Evolutionary conservation across 2,113 vertebrate species (phyloP).

Genomic region (Sphaerodactylus townsendi): DNA sequence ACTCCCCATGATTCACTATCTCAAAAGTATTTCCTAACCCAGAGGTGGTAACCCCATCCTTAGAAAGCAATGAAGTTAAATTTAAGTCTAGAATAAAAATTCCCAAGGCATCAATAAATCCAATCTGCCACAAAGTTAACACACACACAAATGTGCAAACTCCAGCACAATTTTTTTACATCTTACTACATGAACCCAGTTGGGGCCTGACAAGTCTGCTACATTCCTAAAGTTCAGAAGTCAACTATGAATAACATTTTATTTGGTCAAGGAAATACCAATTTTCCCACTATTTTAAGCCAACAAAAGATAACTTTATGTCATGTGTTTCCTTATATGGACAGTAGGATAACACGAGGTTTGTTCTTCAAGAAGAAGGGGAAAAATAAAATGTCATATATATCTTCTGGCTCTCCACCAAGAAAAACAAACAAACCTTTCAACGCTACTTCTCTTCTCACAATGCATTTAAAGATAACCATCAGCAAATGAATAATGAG

Average conservation of each 20-base stretch:
- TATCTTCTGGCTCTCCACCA: conserved; percentile 65
- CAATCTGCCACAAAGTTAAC: background rate
- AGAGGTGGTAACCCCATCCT: too few species aligned
- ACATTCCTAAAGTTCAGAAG: conserved; percentile 24
- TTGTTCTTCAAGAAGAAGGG: conserved; percentile 19
- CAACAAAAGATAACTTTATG: conserved; percentile 38
- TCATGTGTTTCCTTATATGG: conserved; percentile 44
- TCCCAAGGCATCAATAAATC: background rate
- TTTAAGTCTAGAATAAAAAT: background rate
- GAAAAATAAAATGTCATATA: conserved; percentile 57
- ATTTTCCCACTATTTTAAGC: conserved; percentile 40
- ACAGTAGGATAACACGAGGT: conserved; percentile 31
- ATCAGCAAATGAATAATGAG: conserved; percentile 66
- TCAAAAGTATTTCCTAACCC: too few species aligned
- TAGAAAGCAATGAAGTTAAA: background rate
- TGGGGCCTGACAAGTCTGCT: background rate
- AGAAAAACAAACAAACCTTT: conserved; percentile 67
- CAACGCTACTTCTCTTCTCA: conserved; percentile 57
- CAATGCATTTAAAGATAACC: conserved; percentile 68
- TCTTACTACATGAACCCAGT: background rate
- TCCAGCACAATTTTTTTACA: background rate
- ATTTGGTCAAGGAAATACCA: conserved; percentile 31
- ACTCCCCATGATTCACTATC: too few species aligned
- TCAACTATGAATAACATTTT: conserved; percentile 27
- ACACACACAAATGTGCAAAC: background rate